Conservation (phyloP, 1,140 invertebrate species). For the Sipha flava region DNA sequence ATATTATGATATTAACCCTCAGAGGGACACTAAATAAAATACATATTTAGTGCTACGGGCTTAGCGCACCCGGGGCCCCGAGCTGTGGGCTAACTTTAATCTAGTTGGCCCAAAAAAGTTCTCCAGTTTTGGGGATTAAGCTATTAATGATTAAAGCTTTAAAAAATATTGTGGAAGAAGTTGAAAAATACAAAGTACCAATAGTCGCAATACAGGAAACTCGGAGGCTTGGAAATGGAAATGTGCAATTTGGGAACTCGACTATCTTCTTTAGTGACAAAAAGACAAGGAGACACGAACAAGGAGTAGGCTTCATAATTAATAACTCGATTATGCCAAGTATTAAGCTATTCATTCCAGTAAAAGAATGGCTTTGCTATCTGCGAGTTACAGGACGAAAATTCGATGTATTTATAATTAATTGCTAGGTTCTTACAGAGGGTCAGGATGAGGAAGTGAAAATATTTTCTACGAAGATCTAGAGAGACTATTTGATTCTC, state of each 20-base stretch:
- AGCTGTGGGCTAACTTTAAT: no score
- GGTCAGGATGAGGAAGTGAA: constrained; percentile 29
- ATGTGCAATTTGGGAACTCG: background rate
- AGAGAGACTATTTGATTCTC: constrained; percentile 5
- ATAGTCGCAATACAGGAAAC: constrained; percentile 36
- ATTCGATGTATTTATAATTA: constrained; percentile 31
- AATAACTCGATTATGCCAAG: background rate
- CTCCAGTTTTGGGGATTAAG: no score
- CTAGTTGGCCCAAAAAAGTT: background rate
- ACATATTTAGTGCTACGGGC: constrained; percentile 3
- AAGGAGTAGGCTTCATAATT: constrained; percentile 29
- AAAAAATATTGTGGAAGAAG: constrained; percentile 31
- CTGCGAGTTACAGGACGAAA: constrained; percentile 10
- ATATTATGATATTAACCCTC: no score
- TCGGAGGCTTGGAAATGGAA: constrained; percentile 25
- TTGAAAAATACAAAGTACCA: constrained; percentile 34
- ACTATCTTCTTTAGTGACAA: background rate
- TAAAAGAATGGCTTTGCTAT: constrained; percentile 33
- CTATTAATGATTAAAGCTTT: no score
- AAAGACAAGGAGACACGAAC: background rate
- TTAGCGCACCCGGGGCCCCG: constrained; percentile 10
- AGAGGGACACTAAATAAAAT: background rate
- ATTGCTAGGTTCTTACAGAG: constrained; percentile 33
- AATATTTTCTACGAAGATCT: constrained; percentile 34
- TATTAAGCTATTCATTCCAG: constrained; percentile 22